A percentile compares a stretch with the other conserved stretches of the same genome.
These are phyloP conservation scores for Leucoraja erinaceus DNA, from an alignment of 2,113 vertebrate genomes.

Conservation along the genomic window DNA sequence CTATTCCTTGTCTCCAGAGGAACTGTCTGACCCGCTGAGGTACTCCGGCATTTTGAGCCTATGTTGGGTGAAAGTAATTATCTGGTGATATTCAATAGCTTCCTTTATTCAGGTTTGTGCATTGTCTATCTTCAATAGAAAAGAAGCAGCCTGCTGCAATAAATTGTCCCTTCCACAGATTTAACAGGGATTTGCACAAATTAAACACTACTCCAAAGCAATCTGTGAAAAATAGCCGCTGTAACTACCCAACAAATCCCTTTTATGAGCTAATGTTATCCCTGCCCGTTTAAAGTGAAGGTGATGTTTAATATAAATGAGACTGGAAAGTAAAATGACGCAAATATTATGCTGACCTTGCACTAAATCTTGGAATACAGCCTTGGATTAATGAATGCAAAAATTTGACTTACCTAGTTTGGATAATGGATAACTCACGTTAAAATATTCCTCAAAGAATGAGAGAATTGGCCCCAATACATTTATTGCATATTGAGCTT, in stretches of 20 bases:
- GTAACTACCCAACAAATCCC: not conserved
- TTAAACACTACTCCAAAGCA: not conserved
- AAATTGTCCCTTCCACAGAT: not conserved
- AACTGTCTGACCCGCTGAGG: no score
- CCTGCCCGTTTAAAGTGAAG: not conserved
- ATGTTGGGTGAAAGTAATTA: not conserved
- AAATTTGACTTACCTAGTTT: constrained; percentile 59
- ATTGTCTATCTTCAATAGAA: no score
- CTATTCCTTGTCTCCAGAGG: no score
- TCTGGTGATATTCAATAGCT: no score
- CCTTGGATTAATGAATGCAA: not conserved
- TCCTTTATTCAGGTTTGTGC: no score
- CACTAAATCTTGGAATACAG: no score
- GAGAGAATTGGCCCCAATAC: constrained; percentile 58
- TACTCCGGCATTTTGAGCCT: no score
- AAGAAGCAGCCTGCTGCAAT: not conserved
- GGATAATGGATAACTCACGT: constrained; percentile 62
- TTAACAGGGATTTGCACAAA: not conserved
- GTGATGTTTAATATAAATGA: not conserved
- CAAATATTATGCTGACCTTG: no score
- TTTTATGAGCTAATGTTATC: not conserved
- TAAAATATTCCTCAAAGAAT: constrained; percentile 61
- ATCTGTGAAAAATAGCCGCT: not conserved
- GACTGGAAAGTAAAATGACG: not conserved
- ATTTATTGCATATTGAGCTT: constrained; percentile 58